Percentiles rank a stretch among this genome's conserved stretches.
phyloP scores from a whole-genome alignment of 2,797 vertebrate genomes.

The Benthosema pterotum region DNA sequence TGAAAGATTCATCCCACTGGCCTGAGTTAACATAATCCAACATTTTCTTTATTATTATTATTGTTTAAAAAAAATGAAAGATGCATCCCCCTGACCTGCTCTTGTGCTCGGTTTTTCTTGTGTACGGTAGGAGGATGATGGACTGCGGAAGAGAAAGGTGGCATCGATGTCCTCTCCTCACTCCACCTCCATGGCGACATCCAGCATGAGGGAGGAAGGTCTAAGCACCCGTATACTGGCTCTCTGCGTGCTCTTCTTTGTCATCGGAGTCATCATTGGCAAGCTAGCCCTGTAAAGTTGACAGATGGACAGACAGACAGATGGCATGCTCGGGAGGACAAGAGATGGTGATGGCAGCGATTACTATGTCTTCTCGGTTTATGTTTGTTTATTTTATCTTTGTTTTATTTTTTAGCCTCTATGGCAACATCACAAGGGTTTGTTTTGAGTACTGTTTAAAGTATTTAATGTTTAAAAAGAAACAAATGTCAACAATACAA shows the following conservation, averaged over 20 bases:
- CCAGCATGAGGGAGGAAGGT: slow-evolving; percentile 85
- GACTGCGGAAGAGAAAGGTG: slow-evolving; percentile 89
- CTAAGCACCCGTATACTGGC: slow-evolving; percentile 87
- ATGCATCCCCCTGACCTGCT: not conserved
- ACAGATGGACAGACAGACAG: slow-evolving; percentile 55
- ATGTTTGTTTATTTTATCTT: slow-evolving; percentile 54
- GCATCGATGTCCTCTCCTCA: slow-evolving; percentile 70
- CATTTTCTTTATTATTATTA: no score
- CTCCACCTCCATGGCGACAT: slow-evolving; percentile 70
- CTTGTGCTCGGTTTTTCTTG: slow-evolving; percentile 15
- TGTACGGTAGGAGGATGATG: slow-evolving; percentile 85
- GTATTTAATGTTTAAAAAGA: slow-evolving; percentile 60
- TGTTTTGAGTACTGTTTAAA: slow-evolving; percentile 53
- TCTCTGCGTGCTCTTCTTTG: slow-evolving; percentile 91
- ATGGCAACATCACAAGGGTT: slow-evolving; percentile 61
- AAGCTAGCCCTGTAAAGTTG: slow-evolving; percentile 88
- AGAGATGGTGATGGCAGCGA: slow-evolving; percentile 34
- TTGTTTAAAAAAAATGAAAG: no score
- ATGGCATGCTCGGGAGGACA: slow-evolving; percentile 48
- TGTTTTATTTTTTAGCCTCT: slow-evolving; percentile 47
- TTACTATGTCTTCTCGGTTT: slow-evolving; percentile 60
- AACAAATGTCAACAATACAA: slow-evolving; percentile 30
- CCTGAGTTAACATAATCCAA: no score
- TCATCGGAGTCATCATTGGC: slow-evolving; percentile 93
- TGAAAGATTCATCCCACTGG: no score